These are phyloP conservation scores for Pica pica DNA, from an alignment of 2,113 vertebrate genomes.

Conservation along the genomic window DNA sequence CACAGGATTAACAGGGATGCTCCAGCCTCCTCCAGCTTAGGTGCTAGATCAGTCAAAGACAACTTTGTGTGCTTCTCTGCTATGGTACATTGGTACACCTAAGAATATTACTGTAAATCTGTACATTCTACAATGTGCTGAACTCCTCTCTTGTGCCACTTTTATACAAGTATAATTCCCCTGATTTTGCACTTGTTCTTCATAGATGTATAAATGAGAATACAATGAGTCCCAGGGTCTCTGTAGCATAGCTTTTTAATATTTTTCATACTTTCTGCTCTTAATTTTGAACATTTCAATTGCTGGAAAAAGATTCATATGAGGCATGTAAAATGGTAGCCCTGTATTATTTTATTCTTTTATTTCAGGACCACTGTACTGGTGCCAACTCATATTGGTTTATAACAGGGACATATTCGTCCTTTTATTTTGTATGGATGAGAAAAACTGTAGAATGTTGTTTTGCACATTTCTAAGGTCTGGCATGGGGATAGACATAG, in stretches of 20 bases:
- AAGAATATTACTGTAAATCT: not conserved
- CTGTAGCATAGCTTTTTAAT: not conserved
- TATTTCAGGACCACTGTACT: not conserved
- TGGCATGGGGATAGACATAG: not conserved
- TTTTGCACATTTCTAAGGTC: not conserved
- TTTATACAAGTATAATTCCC: not conserved
- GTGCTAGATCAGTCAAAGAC: not conserved
- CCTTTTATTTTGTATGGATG: not conserved
- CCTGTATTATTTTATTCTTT: not conserved
- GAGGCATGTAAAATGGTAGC: not conserved
- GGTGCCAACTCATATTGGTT: not conserved
- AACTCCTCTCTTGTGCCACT: not conserved
- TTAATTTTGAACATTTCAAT: not conserved
- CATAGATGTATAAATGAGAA: not conserved
- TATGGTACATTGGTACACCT: not conserved
- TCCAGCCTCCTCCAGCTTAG: not conserved
- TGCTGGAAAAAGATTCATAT: not conserved
- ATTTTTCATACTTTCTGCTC: not conserved
- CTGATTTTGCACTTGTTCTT: not conserved
- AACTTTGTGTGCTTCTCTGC: not conserved
- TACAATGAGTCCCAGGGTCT: not conserved
- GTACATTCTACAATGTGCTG: not conserved
- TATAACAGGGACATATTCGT: not conserved
- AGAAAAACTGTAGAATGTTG: not conserved
- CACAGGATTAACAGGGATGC: fast-evolving